These are phyloP conservation scores for Dusona sp. DNA, from an alignment of 2,888 invertebrate species.

Conservation along the genomic window DNA sequence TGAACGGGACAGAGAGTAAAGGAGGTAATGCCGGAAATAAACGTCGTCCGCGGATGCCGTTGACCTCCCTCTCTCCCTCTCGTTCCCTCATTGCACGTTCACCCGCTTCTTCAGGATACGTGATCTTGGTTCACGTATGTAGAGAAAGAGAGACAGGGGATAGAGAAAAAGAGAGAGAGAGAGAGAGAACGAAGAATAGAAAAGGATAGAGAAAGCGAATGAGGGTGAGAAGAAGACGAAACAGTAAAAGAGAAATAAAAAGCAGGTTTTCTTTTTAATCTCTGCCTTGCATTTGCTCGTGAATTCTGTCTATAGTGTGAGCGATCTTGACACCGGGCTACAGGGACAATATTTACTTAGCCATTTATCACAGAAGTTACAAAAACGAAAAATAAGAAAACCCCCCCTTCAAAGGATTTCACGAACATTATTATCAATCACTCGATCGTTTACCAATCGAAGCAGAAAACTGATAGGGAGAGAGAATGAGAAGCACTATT, in stretches of 20 bases:
- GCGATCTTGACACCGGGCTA: slow-evolving; percentile 13
- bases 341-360: slow-evolving; percentile 17
- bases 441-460: background rate
- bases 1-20: slow-evolving; percentile 67
- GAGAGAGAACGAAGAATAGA: slow-evolving; percentile 21
- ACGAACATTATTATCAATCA: background rate
- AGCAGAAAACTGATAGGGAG: background rate
- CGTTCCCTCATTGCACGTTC: slow-evolving; percentile 48
- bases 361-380: background rate
- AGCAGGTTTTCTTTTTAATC: slow-evolving; percentile 6
- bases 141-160: slow-evolving; percentile 13
- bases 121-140: slow-evolving; percentile 36
- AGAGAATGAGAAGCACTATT: background rate
- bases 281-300: slow-evolving; percentile 17
- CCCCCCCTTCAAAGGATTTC: background rate
- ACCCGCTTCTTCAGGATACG: slow-evolving; percentile 60
- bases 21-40: slow-evolving; percentile 83
- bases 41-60: slow-evolving; percentile 79
- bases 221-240: slow-evolving; percentile 47
- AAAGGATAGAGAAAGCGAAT: slow-evolving; percentile 22
- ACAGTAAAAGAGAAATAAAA: slow-evolving; percentile 46
- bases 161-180: slow-evolving; percentile 14
- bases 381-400: background rate
- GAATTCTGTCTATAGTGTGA: background rate
- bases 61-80: slow-evolving; percentile 75